Evolutionary conservation across 2,113 vertebrate genomes (phyloP), one percentile per base, ranked within the genome.

Genomic region (Ceratotherium simum): DNA sequence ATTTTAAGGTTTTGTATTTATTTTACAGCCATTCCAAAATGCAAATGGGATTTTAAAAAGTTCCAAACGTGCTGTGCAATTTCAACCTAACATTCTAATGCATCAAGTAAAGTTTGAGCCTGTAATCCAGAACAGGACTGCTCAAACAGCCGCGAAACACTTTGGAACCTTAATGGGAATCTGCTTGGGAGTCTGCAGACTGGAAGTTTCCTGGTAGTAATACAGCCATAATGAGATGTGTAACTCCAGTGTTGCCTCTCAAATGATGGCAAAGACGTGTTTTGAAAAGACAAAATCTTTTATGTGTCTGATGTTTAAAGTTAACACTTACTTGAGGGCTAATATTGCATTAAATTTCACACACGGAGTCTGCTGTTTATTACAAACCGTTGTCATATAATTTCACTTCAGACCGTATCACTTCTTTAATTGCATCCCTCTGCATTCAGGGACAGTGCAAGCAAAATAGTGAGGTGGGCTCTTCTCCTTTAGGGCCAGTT

Each of bases 1-100:
- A 89, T 94, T 96, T 82, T 82, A 78, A 96, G 83, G 25, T 88
- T 96, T 97, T 62, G 5, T 96, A 60, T 97, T 95, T 96, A 91
- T 92, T 92, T 84, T 56, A 79, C 6, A 72, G 84, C 56, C 85
- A 79, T 95, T 90, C 67, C 81, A 92, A 97, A 96, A 89, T 79
- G 84, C 70, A 96, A 97, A 97, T 60, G 48, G 82, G 54, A 83
- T 95, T 64, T 48, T 39, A 39, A 39, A 82, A 85, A 90, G n/a
- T 86, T 91, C 90, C 72, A 87, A 73, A 70, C 25, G 0, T 62
- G 83, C 80, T 67, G 21, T 90, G 69, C 65, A 81, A 69, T 94
- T 96, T 97, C 86, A 73, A 42, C 18, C 18, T 65, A 87, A 93
- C 48, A 60, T 60, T 33, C 58, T 83, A 80, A 81, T 3, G 23